These are phyloP conservation scores for Agrypnus murinus DNA, from an alignment of 2,888 invertebrate species.

Conservation along the genomic window DNA sequence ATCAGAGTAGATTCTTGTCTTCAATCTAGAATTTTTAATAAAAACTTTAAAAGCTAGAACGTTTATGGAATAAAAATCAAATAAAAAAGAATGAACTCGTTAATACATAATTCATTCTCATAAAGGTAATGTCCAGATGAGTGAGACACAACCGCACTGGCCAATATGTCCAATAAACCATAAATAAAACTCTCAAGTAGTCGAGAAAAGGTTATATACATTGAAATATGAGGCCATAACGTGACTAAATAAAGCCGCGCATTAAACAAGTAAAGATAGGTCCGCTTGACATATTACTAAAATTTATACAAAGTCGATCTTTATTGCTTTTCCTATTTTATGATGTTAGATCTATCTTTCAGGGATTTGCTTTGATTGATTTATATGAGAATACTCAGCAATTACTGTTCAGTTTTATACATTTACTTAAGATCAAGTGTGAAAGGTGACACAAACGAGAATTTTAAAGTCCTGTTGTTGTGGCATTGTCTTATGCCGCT, in stretches of 20 bases:
- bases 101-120: conserved; percentile 29
- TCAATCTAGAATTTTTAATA: too few species aligned
- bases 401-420: background rate
- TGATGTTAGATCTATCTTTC: conserved; percentile 21
- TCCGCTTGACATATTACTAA: conserved; percentile 49
- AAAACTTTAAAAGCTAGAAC: too few species aligned
- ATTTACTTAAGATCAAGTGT: conserved; percentile 44
- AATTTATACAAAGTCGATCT: conserved; percentile 47
- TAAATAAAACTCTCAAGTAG: conserved; percentile 47
- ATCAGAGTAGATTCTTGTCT: too few species aligned
- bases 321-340: conserved; percentile 38
- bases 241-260: conserved; percentile 48
- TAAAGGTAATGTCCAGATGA: conserved; percentile 43
- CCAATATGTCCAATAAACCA: conserved; percentile 49
- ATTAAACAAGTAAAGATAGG: conserved; percentile 42
- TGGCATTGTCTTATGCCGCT: conserved; percentile 55
- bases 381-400: conserved; percentile 43
- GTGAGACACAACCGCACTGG: conserved; percentile 34
- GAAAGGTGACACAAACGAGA: conserved; percentile 56
- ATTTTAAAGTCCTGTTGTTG: conserved; percentile 24
- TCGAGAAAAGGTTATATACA: conserved; percentile 49
- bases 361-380: conserved; percentile 34
- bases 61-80: too few species aligned
- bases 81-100: conserved; percentile 10
- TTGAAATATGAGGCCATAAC: conserved; percentile 52